Base-by-base conservation (phyloP, 2,888 invertebrate genomes). In the Brachypterus glaber region DNA sequence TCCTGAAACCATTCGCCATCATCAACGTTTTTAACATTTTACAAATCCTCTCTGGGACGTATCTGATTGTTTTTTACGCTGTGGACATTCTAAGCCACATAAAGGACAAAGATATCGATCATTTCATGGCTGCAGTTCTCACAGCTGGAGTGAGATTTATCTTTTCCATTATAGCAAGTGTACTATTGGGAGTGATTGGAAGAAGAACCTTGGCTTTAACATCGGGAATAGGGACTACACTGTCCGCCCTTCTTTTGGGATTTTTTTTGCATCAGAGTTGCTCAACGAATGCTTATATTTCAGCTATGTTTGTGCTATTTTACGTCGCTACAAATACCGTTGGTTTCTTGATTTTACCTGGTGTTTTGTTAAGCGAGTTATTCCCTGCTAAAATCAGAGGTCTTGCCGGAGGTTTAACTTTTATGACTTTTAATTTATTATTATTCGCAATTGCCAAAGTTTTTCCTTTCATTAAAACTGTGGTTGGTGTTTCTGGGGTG, bases 61-160 rank as follows among this genome's bases (percentile, higher is more conserved):
- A 81, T 54, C 70, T 85, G 9, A 75, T 85, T 38, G 80, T 85
- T 37, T 85, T 84, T 64, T 85, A 85, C 56, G 84, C 83, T 1
- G 80, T 83, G 1, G 80, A 83, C 50, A 79, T 85, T 39, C 70
- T 84, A 5, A 64, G 71, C 4, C 74, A 77, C 39, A 61, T 70
- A 35, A 48, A 53, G 29, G 73, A 72, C 3, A 49, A 55, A 35
- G 53, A 45, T 14, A 43, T 69, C 12, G 67, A 73, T 45, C 66
- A 66, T 30, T 72, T 72, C 42, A 54, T 71, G 40, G 79, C 79
- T 1, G 84, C 84, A 0, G 78, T 81, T 41, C 69, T 79, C 44
- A 82, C 81, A 0, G 84, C 83, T 0, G 60, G 74, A 8, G 74
- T 81, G 2, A 69, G 85, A 18, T 72, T 81, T 24, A 49, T 68